Evolutionary conservation across 2,888 invertebrate genomes (phyloP), one percentile per base, ranked within the genome.

Genomic region (Lithosia quadra): DNA sequence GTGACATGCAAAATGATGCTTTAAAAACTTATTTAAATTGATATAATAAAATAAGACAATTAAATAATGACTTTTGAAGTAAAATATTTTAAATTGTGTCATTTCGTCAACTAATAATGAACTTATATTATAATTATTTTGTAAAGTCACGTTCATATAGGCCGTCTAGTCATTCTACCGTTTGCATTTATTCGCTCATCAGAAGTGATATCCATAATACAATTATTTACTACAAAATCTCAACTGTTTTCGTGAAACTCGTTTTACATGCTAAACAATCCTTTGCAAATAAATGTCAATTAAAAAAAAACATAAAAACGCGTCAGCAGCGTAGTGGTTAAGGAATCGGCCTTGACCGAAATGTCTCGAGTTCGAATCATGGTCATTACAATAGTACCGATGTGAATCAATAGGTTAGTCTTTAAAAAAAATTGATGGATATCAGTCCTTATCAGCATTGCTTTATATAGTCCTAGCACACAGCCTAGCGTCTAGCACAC

Each of bases 401-500:
- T n/a, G n/a, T n/a, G n/a, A n/a, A n/a, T n/a, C n/a, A n/a, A n/a
- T n/a, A n/a, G n/a, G n/a, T n/a, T 3, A 15, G 15, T 34, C 9
- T 39, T 24, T 33, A 33, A 34, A 3, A 18, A 1, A 3, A 22
- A 3, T 63, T 21, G 18, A n/a, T 59, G 56, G 61, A 69, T 60
- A 59, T 63, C 65, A 63, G 63, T 61, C 0, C 21, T 21, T 4
- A 43, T 15, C 13, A 57, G 2, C 66, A n/a, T 21, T 8, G 43
- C 58, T 60, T 65, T 70, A 69, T 34, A 53, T 62, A 67, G 28
- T 55, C 28, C 49, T 56, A 61, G 59, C 59, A 60, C 49, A 21
- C 33, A 24, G 80, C 69, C 74, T 83, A 82, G 65, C 72, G 68
- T 71, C 79, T 83, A 83, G 72, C 74, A 78, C 66, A 78, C 68